Evolutionary conservation across 2,113 vertebrate species (phyloP).

Genomic region (Oplegnathus fasciatus): DNA sequence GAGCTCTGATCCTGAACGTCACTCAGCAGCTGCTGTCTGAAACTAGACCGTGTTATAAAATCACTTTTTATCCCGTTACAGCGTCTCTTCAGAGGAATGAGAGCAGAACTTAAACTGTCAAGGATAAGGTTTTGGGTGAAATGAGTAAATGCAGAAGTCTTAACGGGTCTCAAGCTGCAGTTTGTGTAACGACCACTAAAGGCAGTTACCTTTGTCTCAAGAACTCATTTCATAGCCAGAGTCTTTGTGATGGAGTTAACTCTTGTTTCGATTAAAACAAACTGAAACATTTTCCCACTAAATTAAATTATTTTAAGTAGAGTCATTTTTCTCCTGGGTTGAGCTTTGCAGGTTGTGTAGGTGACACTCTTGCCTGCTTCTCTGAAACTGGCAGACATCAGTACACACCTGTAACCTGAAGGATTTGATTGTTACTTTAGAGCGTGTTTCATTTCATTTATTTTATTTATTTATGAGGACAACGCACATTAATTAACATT

Average conservation of each 20-base stretch:
- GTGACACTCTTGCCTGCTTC: too few relatives aligned
- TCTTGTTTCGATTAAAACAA: too few relatives aligned
- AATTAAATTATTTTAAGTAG: too few relatives aligned
- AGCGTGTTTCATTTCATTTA: too few relatives aligned
- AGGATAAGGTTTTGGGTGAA: not conserved
- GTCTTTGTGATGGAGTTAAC: too few relatives aligned
- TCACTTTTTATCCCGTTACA: not conserved
- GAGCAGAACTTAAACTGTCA: not conserved
- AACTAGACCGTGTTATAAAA: not conserved
- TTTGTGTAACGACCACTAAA: not conserved
- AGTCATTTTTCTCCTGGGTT: not conserved
- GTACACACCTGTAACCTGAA: not conserved
- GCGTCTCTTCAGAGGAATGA: not conserved
- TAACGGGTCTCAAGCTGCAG: not conserved
- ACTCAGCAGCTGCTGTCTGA: conserved; percentile 6
- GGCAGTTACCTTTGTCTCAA: too few relatives aligned
- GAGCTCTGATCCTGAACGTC: conserved; percentile 6
- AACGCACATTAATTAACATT: too few relatives aligned
- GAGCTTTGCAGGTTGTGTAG: not conserved
- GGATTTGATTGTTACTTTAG: not conserved
- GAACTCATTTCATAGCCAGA: too few relatives aligned
- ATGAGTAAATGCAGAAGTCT: not conserved
- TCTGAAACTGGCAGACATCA: not conserved
- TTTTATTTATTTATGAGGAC: too few relatives aligned
- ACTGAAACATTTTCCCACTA: too few relatives aligned